These are phyloP conservation scores for Tokudaia tokunoshimensis DNA, from an alignment of 2,797 vertebrate genomes.

Conservation along the genomic window DNA sequence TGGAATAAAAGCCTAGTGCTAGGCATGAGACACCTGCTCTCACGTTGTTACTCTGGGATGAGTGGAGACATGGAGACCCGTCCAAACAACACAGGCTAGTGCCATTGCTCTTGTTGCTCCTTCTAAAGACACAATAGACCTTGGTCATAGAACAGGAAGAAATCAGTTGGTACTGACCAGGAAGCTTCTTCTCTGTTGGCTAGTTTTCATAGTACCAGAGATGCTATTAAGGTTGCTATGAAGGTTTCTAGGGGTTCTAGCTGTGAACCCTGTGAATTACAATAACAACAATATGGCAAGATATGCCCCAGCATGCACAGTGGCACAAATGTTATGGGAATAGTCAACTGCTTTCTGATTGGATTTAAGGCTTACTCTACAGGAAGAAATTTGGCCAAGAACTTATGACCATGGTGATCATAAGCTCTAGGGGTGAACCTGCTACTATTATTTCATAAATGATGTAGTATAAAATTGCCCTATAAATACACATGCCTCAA, in stretches of 20 bases:
- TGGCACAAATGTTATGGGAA: background rate
- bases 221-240: too few species aligned
- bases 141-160: too few species aligned
- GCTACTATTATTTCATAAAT: background rate
- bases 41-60: too few species aligned
- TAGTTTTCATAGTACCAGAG: too few species aligned
- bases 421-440: background rate
- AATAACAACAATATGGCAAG: too few species aligned
- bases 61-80: background rate
- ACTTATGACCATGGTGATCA: background rate
- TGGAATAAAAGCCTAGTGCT: background rate
- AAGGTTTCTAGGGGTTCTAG: too few species aligned
- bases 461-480: background rate
- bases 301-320: background rate
- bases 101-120: background rate
- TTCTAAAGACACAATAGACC: background rate
- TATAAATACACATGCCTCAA: background rate
- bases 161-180: too few species aligned
- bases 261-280: background rate
- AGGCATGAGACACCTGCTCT: background rate
- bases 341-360: background rate
- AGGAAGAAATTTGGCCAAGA: background rate
- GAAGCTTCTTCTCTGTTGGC: too few species aligned
- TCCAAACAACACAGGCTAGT: background rate
- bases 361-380: background rate